phyloP scores from a whole-genome alignment of 1,140 invertebrate genomes.

The Melitaea cinxia region DNA sequence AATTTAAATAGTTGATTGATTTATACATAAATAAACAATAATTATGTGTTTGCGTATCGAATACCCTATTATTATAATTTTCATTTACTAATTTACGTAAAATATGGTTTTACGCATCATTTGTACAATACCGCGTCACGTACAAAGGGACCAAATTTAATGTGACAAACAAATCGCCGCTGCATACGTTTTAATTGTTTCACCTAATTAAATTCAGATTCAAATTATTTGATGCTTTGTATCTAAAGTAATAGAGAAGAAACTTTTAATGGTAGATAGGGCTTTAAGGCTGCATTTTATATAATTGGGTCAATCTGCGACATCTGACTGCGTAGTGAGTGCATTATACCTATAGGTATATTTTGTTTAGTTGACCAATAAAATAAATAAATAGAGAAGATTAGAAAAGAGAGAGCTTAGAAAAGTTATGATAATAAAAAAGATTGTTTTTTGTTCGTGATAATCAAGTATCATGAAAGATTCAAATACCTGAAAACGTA shows the following conservation, averaged over 20 bases:
- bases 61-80: slow-evolving; percentile 11
- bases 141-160: slow-evolving; percentile 46
- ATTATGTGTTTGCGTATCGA: neutral
- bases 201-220: slow-evolving; percentile 24
- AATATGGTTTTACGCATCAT: slow-evolving; percentile 26
- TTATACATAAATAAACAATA: neutral
- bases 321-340: no score
- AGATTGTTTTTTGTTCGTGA: no score
- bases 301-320: no score
- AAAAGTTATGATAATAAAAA: no score
- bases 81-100: slow-evolving; percentile 11
- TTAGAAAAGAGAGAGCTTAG: no score
- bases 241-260: neutral
- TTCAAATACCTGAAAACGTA: no score
- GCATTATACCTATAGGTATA: no score
- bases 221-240: neutral
- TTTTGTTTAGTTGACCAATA: no score
- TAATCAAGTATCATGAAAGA: no score
- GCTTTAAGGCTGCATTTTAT: no score
- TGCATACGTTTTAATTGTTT: slow-evolving; percentile 39
- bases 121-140: slow-evolving; percentile 29
- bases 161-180: slow-evolving; percentile 39
- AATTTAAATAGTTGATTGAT: neutral
- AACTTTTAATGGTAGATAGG: neutral
- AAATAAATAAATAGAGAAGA: no score